Percentiles rank a stretch among this genome's conserved stretches.
phyloP scores from a whole-genome alignment of 2,797 vertebrate species.

The Pygocentrus nattereri region DNA sequence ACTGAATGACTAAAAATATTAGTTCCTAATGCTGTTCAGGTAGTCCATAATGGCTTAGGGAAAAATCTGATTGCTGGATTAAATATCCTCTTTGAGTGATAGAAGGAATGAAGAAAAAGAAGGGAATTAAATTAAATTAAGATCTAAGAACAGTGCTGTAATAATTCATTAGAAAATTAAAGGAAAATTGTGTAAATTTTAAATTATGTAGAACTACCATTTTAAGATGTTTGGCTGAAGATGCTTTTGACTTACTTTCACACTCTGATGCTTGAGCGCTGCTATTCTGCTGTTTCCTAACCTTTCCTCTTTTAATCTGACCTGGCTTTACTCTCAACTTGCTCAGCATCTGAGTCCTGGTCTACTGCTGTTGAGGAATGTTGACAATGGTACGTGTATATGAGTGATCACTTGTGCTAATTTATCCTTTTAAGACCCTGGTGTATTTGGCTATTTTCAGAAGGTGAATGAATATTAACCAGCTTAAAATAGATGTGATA shows the following conservation, averaged over 20 bases:
- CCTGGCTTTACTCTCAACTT: slow-evolving; percentile 81
- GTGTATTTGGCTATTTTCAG: background rate
- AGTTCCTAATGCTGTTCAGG: no score
- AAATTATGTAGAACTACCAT: background rate
- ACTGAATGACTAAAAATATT: no score
- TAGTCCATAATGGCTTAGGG: no score
- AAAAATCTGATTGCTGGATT: no score
- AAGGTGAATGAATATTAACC: background rate
- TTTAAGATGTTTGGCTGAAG: background rate
- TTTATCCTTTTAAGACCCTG: background rate
- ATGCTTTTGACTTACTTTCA: slow-evolving; percentile 21
- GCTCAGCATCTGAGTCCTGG: slow-evolving; percentile 91
- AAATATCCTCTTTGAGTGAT: no score
- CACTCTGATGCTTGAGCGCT: slow-evolving; percentile 43
- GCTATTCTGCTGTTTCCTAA: slow-evolving; percentile 44
- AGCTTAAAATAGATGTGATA: background rate
- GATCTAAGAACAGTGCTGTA: no score
- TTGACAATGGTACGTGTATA: slow-evolving; percentile 82
- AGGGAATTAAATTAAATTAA: no score
- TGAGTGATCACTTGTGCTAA: background rate
- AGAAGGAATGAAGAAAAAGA: no score
- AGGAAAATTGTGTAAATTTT: background rate
- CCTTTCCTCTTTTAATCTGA: slow-evolving; percentile 57
- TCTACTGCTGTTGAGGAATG: slow-evolving; percentile 95
- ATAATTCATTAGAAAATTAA: no score